Conservation (phyloP, 23 tunicate genomes). For the Trididemnum miniatum region DNA sequence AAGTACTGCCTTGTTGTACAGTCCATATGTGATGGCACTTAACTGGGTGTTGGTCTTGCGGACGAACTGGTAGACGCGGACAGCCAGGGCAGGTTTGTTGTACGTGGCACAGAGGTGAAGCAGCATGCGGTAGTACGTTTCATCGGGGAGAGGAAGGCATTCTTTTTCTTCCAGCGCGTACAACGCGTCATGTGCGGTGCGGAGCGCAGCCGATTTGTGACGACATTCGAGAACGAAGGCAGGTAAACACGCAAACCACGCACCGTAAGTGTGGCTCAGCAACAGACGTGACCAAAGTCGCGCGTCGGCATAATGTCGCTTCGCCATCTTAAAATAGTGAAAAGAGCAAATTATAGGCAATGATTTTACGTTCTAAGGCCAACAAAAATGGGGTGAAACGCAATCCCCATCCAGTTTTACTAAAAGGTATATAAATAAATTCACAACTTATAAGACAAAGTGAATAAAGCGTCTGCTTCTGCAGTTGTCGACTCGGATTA, state of each 20-base stretch:
- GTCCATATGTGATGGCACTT: conserved; percentile 90
- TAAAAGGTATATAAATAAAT: too few relatives aligned
- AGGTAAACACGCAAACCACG: conserved; percentile 86
- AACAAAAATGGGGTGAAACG: too few relatives aligned
- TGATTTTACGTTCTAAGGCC: too few relatives aligned
- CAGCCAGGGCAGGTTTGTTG: conserved; percentile 85
- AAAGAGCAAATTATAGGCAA: too few relatives aligned
- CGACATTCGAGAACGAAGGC: conserved; percentile 48
- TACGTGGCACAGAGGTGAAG: conserved; percentile 70
- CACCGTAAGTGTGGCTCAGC: conserved; percentile 70
- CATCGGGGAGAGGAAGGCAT: conserved; percentile 82
- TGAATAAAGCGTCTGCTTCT: too few relatives aligned
- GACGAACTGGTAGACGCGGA: conserved; percentile 69
- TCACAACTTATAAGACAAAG: too few relatives aligned
- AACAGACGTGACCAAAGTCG: conserved; percentile 73
- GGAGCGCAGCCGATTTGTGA: conserved; percentile 65
- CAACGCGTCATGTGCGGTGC: conserved; percentile 70
- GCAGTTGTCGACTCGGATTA: too few relatives aligned
- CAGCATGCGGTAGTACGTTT: conserved; percentile 78
- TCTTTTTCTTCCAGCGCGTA: conserved; percentile 37
- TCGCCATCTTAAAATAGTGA: conserved; percentile 69
- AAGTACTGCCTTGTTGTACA: conserved; percentile 89
- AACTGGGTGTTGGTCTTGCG: conserved; percentile 65
- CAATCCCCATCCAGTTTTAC: too few relatives aligned
- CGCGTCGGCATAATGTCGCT: conserved; percentile 45